phyloP scores from a whole-genome alignment of 2,113 vertebrate genomes.

The Odobenus rosmarus region DNA sequence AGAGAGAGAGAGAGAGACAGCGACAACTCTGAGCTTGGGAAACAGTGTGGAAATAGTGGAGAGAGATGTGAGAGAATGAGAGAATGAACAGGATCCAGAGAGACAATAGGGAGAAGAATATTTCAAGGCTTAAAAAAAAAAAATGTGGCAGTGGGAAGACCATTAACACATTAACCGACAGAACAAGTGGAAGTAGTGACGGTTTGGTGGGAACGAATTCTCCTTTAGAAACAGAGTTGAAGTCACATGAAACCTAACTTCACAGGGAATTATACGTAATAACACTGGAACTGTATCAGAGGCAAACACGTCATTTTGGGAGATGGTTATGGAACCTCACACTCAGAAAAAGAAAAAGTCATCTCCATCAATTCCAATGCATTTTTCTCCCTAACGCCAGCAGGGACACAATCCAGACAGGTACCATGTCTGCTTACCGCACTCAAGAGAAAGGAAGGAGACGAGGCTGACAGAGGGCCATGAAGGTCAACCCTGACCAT shows the following conservation, averaged over 20 bases:
- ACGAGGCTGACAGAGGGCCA: neutral
- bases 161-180: neutral
- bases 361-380: neutral
- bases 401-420: conserved; percentile 11
- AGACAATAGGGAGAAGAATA: neutral
- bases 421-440: neutral
- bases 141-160: neutral
- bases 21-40: neutral
- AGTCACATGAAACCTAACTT: neutral
- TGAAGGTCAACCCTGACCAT: neutral
- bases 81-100: neutral
- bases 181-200: neutral
- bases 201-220: neutral
- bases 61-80: neutral
- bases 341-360: neutral
- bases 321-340: neutral
- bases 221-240: neutral
- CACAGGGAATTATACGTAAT: neutral
- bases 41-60: neutral
- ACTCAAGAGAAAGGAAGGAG: neutral
- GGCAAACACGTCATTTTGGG: neutral
- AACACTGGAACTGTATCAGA: neutral
- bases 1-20: neutral
- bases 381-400: conserved; percentile 21
- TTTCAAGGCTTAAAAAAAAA: neutral